Evolutionary conservation across 2,113 vertebrate genomes (phyloP).

Genomic region (Archilochus colubris): DNA sequence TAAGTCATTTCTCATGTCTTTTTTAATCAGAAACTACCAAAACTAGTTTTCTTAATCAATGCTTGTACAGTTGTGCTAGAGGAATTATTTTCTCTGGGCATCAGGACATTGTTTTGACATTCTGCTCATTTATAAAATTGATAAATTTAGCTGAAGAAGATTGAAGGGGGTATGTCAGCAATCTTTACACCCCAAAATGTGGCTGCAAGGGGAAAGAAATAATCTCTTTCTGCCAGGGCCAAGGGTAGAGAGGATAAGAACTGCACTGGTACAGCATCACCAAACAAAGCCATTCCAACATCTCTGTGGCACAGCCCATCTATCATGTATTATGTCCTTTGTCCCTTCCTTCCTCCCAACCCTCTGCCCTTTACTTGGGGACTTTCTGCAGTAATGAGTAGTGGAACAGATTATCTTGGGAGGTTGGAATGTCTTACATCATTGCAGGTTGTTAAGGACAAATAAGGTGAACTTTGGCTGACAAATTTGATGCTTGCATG

Average conservation of each 20-base stretch:
- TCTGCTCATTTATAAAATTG: not conserved
- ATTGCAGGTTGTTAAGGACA: not conserved
- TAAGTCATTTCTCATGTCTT: not conserved
- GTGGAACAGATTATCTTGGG: not conserved
- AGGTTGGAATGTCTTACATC: rapidly evolving
- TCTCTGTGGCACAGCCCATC: rapidly evolving
- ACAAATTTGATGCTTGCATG: not conserved
- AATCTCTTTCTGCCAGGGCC: not conserved
- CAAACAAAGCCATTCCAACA: not conserved
- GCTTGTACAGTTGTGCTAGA: not conserved
- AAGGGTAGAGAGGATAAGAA: not conserved
- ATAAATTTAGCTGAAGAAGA: not conserved
- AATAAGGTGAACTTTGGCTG: not conserved
- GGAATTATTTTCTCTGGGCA: not conserved
- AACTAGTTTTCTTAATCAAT: not conserved
- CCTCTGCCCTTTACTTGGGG: rapidly evolving
- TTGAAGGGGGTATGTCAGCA: not conserved
- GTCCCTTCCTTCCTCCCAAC: not conserved
- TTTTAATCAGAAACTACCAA: not conserved
- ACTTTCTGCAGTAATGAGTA: not conserved
- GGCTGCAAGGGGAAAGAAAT: not conserved
- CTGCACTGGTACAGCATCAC: not conserved
- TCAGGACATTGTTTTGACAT: not conserved
- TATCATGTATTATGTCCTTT: rapidly evolving
- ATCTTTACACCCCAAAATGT: not conserved